Conservation (phyloP, 1,140 invertebrate species). For the Brachionus koreanus region DNA sequence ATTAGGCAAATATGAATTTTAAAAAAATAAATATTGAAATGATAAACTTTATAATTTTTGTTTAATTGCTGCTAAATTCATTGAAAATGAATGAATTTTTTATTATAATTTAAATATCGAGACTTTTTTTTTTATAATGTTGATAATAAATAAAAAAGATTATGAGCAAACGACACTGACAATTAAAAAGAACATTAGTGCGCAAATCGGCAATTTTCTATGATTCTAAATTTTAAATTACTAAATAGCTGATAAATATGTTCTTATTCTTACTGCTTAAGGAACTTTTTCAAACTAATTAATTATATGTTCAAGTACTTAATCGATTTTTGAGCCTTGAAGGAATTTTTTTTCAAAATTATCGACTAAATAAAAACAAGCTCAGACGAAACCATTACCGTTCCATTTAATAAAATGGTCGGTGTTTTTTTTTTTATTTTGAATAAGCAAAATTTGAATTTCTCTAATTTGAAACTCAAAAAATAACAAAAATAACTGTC, state of each 20-base stretch:
- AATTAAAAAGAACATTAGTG: background rate
- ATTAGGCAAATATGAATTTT: slow-evolving; percentile 22
- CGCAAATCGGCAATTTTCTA: too few species aligned
- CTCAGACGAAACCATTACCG: background rate
- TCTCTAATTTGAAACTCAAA: background rate
- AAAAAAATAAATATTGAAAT: slow-evolving; percentile 3
- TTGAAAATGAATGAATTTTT: background rate
- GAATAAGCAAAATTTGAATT: background rate
- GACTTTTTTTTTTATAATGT: background rate
- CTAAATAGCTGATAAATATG: background rate
- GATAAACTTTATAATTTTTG: slow-evolving; percentile 25
- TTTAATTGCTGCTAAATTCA: slow-evolving; percentile 4
- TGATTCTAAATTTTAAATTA: background rate
- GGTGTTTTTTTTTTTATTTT: background rate
- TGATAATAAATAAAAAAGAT: background rate
- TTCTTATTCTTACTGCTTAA: background rate
- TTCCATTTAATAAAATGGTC: background rate
- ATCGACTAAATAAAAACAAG: background rate
- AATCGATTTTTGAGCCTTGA: background rate
- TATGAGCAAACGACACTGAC: background rate
- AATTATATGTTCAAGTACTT: background rate
- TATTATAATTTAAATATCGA: slow-evolving; percentile 30
- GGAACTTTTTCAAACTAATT: background rate
- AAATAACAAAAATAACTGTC: background rate
- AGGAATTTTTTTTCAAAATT: background rate